These are phyloP conservation scores for Drosophila prosaltans DNA, from an alignment of 1,140 invertebrate species.

Conservation along the genomic window DNA sequence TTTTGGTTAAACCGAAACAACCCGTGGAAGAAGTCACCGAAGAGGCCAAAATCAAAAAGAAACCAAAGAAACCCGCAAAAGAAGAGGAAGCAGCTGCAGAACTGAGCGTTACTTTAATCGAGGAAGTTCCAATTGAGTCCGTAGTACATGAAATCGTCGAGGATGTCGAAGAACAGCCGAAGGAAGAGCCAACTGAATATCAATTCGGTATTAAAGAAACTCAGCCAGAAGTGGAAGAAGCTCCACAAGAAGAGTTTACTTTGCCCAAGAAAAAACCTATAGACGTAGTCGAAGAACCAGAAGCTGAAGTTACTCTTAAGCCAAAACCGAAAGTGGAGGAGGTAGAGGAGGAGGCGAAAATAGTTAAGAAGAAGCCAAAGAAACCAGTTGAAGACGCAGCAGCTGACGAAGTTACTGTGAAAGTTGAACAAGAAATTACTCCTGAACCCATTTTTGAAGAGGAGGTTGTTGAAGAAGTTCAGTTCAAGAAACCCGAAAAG, in stretches of 20 bases:
- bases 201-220: conserved; percentile 58
- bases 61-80: conserved; percentile 52
- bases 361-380: conserved; percentile 70
- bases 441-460: conserved; percentile 69
- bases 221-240: conserved; percentile 36
- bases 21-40: conserved; percentile 71
- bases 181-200: conserved; percentile 53
- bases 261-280: conserved; percentile 61
- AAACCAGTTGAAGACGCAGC: conserved; percentile 58
- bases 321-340: conserved; percentile 70
- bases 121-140: conserved; percentile 48
- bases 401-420: conserved; percentile 70
- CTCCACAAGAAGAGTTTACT: conserved; percentile 45
- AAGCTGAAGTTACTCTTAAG: conserved; percentile 62
- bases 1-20: conserved; percentile 65
- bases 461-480: conserved; percentile 64
- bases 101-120: conserved; percentile 57
- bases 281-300: conserved; percentile 60
- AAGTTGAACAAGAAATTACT: conserved; percentile 61
- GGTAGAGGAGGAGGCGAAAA: conserved; percentile 72
- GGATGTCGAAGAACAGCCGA: conserved; percentile 51
- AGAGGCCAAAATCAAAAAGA: conserved; percentile 76
- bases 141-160: conserved; percentile 64
- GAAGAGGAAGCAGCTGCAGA: conserved; percentile 68
- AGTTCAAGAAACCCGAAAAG: conserved; percentile 60